Evolutionary conservation across 2,888 invertebrate genomes (phyloP), one percentile per base, ranked within the genome.

Genomic region (Apodemia hepburni): DNA sequence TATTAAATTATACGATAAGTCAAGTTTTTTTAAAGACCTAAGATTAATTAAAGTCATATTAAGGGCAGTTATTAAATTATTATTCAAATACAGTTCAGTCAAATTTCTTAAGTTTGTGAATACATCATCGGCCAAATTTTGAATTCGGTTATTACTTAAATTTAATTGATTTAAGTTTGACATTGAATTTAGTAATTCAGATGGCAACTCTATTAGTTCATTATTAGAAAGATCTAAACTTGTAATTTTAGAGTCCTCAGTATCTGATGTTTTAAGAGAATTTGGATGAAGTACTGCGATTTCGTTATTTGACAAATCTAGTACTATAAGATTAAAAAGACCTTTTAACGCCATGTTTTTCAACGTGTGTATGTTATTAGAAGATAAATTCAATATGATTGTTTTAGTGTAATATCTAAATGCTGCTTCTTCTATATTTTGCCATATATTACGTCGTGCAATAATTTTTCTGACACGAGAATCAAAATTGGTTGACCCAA

Each of bases 401-500:
- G 68, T 70, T 66, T 80, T 82, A 0, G 75, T 22, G 64, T 81
- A 89, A 65, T 84, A 88, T 65, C 78, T 76, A 58, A 88, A 82
- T 3, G 78, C 68, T 9, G 70, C 61, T 3, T 69, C 58, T 15
- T 79, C 77, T 18, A 90, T 74, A 1, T 61, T 67, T 0, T 22
- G 58, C 87, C 87, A 89, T 2, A 60, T 63, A 65, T 84, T 87
- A 33, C 68, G 63, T 2, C 60, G 18, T 0, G 77, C 82, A 64
- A 67, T 72, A 11, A 90, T 73, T 61, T 65, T 69, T 47, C 80
- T 76, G n/a, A 90, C 86, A 64, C 81, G 74, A 1, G 75, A 70
- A 64, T 89, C 89, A 22, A 89, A 90, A 67, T 89, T 89, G 0
- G 89, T 90, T 4, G 83, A 64, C 3, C 82, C 77, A 59, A 90